Percentiles rank a stretch among this genome's conserved stretches.
These are phyloP conservation scores for Agrypnia vestita DNA, from an alignment of 1,140 invertebrate species.

Conservation along the genomic window DNA sequence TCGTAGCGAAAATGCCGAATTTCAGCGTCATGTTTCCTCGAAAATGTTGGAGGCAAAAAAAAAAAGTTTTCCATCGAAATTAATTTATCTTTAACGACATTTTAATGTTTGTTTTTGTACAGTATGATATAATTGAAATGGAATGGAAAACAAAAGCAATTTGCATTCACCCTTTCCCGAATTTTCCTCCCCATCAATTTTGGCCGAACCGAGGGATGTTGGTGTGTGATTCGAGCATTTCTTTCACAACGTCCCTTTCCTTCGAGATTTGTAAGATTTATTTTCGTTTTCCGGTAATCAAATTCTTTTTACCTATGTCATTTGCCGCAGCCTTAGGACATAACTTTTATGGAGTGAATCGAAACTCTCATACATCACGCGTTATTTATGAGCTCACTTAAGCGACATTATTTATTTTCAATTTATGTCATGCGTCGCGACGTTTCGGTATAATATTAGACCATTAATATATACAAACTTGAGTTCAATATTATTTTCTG, in stretches of 20 bases:
- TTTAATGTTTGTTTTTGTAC: slow-evolving; percentile 32
- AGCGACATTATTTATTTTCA: background rate
- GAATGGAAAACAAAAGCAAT: slow-evolving; percentile 10
- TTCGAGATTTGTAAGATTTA: slow-evolving; percentile 22
- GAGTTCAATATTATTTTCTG: background rate
- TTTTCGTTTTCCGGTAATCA: slow-evolving; percentile 10
- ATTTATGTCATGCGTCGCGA: background rate
- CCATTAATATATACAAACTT: too few relatives aligned
- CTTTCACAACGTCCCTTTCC: slow-evolving; percentile 8
- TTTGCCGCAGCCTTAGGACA: background rate
- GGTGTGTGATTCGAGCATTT: background rate
- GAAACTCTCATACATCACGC: background rate
- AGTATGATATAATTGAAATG: slow-evolving; percentile 10
- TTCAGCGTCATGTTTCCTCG: background rate
- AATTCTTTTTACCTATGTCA: slow-evolving; percentile 33
- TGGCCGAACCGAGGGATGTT: background rate
- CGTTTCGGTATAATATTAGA: background rate
- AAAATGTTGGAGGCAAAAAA: background rate
- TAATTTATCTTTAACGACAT: slow-evolving; percentile 26
- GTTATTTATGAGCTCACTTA: slow-evolving; percentile 3
- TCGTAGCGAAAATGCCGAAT: background rate
- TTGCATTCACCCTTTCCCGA: slow-evolving; percentile 19
- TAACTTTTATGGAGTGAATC: slow-evolving; percentile 10
- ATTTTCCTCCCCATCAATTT: background rate
- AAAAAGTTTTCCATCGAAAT: slow-evolving; percentile 4